Evolutionary conservation across 2,888 invertebrate genomes (phyloP), one percentile per base, ranked within the genome.

Genomic region (Hirtodrosophila duncani): DNA sequence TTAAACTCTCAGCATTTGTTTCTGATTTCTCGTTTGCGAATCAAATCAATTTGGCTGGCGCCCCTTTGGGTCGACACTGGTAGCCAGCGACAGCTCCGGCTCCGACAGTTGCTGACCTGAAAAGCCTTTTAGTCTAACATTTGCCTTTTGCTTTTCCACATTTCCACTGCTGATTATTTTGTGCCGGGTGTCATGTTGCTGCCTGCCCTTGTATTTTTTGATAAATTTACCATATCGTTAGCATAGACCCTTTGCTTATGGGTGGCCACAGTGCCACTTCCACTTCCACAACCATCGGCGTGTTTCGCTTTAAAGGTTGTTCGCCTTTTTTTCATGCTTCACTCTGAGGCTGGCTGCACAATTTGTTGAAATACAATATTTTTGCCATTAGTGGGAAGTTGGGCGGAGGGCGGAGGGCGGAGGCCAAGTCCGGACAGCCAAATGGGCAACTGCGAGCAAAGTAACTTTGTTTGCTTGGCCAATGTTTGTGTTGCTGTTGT

Each of bases 201-300:
- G 38, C 31, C 33, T 49, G 34, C 34, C 52, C 33, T 52, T 49
- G 30, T 56, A 41, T 56, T 77, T 61, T 80, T 77, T 75, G 77
- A 75, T 75, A 77, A 75, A 75, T 79, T 75, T 79, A 79, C 61
- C 74, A 75, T 75, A 79, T 77, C 80, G 80, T 75, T 75, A 77
- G 72, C 77, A 44, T 18, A 27, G 71, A 66, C 72, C 79, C 55
- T 74, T 75, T 58, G 69, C 48, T 43, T 17, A 26, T 17, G 57
- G 50, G 29, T 50, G n/a, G n/a, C n/a, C n/a, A n/a, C n/a, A n/a
- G n/a, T n/a, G n/a, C n/a, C n/a, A n/a, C n/a, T n/a, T n/a, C n/a
- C n/a, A n/a, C n/a, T n/a, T n/a, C n/a, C n/a, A n/a, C n/a, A n/a
- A n/a, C 27, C 60, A 39, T 43, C 61, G 61, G 46, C 48, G 48